Evolutionary conservation across 2,113 vertebrate genomes (phyloP).

Genomic region (Diphyllodes magnificus): DNA sequence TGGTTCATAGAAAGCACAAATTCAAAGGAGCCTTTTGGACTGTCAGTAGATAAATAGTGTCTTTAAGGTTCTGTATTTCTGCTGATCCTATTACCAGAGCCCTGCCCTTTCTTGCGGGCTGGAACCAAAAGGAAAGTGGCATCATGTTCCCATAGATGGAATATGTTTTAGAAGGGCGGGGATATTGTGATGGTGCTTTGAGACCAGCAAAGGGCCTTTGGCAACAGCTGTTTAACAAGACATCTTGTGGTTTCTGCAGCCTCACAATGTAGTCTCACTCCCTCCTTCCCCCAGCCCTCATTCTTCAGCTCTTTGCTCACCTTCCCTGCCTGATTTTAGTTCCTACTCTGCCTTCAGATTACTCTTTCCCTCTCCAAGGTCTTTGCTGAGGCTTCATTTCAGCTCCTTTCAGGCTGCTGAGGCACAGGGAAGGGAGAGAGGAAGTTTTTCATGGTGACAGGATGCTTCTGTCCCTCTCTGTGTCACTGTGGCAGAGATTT

Average conservation of each 20-base stretch:
- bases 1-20: conserved; percentile 35
- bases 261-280: not conserved
- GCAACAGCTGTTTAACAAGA: not conserved
- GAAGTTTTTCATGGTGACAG: not conserved
- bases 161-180: not conserved
- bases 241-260: not conserved
- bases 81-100: not conserved
- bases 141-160: not conserved
- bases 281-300: not conserved
- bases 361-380: conserved; percentile 2
- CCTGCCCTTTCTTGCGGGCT: not conserved
- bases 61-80: not conserved
- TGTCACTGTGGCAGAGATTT: not conserved
- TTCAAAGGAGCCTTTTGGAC: conserved; percentile 30
- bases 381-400: not conserved
- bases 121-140: not conserved
- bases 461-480: not conserved
- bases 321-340: not conserved
- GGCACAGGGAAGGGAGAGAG: not conserved
- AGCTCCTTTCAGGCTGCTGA: not conserved
- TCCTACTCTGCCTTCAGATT: not conserved
- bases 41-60: not conserved
- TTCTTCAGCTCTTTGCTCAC: not conserved
- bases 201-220: not conserved
- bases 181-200: not conserved